phyloP scores from a whole-genome alignment of 2,888 invertebrate genomes.

The Bellardia pandia region DNA sequence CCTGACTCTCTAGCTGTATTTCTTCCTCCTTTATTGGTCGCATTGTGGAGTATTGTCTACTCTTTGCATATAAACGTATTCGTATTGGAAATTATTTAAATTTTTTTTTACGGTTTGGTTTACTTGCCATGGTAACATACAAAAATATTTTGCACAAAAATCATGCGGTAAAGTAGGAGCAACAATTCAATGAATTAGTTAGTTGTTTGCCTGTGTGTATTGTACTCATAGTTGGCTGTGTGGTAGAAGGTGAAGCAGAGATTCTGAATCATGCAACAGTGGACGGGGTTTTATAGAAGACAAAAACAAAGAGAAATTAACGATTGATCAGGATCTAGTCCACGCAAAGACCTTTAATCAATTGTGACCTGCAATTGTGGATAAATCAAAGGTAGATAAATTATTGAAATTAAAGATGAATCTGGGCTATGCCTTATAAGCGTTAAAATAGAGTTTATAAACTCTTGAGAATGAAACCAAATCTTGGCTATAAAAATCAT shows the following conservation, averaged over 20 bases:
- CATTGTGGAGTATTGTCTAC: background rate
- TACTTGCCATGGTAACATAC: slow-evolving; percentile 6
- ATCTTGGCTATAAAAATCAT: too few relatives aligned
- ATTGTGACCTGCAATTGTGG: too few relatives aligned
- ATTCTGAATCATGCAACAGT: background rate
- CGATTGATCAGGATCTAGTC: too few relatives aligned
- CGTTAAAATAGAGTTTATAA: too few relatives aligned
- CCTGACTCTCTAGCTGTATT: background rate
- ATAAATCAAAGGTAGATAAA: too few relatives aligned
- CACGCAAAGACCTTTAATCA: too few relatives aligned
- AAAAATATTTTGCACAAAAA: slow-evolving; percentile 5
- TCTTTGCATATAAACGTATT: background rate
- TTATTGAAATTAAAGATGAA: too few relatives aligned
- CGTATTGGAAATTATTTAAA: slow-evolving; percentile 32
- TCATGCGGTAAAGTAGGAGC: background rate
- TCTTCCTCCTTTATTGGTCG: background rate
- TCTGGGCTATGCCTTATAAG: too few relatives aligned
- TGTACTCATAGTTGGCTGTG: background rate
- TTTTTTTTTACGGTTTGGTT: slow-evolving; percentile 37
- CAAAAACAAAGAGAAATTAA: too few relatives aligned
- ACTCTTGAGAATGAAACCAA: too few relatives aligned
- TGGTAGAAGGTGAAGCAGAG: background rate
- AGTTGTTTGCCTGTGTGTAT: background rate
- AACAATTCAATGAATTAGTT: background rate
- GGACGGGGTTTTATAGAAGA: too few relatives aligned